These are phyloP conservation scores for Catalaphyllia jardinei DNA, from an alignment of 64 coral and sea anemone species.

Conservation along the genomic window DNA sequence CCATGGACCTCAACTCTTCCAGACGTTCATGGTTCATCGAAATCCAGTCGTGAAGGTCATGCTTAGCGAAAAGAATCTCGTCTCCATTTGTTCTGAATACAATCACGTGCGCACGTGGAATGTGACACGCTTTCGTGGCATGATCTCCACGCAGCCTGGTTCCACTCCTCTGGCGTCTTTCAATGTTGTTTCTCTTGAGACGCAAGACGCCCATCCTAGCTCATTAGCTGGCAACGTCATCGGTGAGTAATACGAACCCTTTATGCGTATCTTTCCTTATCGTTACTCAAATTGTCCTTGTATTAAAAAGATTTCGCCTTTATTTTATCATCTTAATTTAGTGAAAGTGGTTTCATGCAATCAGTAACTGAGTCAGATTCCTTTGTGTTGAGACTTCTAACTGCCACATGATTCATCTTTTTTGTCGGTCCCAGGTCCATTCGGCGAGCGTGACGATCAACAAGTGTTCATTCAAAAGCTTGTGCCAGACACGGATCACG, in stretches of 20 bases:
- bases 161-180: slow-evolving; percentile 96
- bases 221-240: slow-evolving; percentile 79
- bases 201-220: slow-evolving; percentile 86
- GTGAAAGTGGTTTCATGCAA: too few species aligned
- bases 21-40: slow-evolving; percentile 97
- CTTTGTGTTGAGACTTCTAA: background rate
- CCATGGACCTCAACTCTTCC: slow-evolving; percentile 95
- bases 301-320: too few species aligned
- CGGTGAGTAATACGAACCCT: slow-evolving; percentile 36
- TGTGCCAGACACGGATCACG: slow-evolving; percentile 93
- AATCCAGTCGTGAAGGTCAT: slow-evolving; percentile 94
- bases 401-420: background rate
- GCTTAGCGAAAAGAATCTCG: slow-evolving; percentile 97
- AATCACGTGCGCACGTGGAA: slow-evolving; percentile 99
- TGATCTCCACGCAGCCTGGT: slow-evolving; percentile 99
- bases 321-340: too few species aligned
- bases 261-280: too few species aligned
- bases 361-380: background rate
- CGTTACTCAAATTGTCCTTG: too few species aligned
- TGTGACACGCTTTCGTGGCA: slow-evolving; percentile 96
- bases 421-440: slow-evolving; percentile 70
- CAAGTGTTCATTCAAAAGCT: slow-evolving; percentile 99
- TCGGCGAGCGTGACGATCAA: slow-evolving; percentile 98
- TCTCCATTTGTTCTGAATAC: slow-evolving; percentile 94
- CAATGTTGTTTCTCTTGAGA: slow-evolving; percentile 98